phyloP scores from a whole-genome alignment of 2,797 vertebrate species.

The Darevskia mixta region DNA sequence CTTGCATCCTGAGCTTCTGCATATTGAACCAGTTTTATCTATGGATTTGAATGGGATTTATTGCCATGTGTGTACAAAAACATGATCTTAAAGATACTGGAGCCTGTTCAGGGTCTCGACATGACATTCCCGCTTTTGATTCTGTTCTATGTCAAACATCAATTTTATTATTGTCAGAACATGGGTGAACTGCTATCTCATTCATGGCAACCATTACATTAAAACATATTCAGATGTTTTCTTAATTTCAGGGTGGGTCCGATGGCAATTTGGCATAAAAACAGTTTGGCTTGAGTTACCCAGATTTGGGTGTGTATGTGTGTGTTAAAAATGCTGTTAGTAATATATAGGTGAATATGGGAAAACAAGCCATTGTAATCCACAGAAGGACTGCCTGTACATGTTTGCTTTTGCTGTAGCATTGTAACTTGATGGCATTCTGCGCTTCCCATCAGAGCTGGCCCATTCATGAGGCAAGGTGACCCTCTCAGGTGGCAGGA shows the following conservation, averaged over 20 bases:
- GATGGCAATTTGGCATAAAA: background rate
- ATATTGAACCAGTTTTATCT: background rate
- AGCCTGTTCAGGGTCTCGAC: background rate
- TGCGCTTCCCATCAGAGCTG: background rate
- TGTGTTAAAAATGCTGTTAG: background rate
- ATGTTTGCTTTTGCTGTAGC: background rate
- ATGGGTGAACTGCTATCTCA: no score
- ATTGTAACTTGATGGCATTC: background rate
- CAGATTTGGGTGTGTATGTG: background rate
- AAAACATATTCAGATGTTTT: background rate
- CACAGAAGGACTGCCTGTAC: background rate
- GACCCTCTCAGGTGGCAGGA: no score
- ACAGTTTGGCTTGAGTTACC: background rate
- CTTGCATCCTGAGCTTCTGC: background rate
- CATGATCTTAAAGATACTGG: background rate
- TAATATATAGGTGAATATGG: no score
- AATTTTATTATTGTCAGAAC: background rate
- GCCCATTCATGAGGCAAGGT: no score
- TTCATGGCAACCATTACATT: background rate
- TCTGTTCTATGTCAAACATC: background rate
- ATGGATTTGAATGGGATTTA: background rate
- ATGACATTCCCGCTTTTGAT: background rate
- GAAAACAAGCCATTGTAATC: background rate
- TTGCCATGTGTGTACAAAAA: background rate
- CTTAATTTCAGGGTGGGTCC: background rate